phyloP scores from a whole-genome alignment of 2,113 vertebrate genomes.

The Cebus imitator region DNA sequence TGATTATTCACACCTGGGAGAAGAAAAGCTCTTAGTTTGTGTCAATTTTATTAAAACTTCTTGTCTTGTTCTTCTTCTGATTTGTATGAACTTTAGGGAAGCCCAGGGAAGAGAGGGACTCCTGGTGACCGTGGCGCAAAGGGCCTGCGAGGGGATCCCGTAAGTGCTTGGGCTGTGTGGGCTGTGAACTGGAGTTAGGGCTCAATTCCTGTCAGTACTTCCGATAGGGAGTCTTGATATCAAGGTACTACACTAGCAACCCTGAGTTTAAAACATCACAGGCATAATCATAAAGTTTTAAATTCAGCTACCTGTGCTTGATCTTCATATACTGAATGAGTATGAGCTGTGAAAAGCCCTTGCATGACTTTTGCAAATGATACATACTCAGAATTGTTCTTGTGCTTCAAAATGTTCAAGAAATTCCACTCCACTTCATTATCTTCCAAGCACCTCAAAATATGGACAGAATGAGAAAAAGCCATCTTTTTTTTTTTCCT shows the following conservation, averaged over 20 bases:
- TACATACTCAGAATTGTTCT: background rate
- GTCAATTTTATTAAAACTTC: background rate
- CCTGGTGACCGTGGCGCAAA: conserved; percentile 66
- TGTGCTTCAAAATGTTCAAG: background rate
- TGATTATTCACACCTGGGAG: background rate
- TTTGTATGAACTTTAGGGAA: conserved; percentile 70
- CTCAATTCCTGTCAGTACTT: background rate
- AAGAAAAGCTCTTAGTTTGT: background rate
- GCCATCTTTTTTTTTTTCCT: background rate
- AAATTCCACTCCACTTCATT: background rate
- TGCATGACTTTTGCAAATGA: too few relatives aligned
- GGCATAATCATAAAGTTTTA: background rate
- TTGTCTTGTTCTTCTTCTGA: conserved; percentile 12
- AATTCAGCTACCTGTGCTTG: background rate
- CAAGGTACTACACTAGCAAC: fast-evolving
- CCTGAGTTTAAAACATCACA: background rate
- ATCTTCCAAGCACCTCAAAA: background rate
- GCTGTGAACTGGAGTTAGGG: fast-evolving
- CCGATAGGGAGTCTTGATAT: too few relatives aligned
- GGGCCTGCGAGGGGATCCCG: conserved; percentile 72
- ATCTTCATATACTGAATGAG: background rate
- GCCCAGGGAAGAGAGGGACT: conserved; percentile 67
- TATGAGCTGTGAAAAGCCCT: background rate
- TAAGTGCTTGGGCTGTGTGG: background rate
- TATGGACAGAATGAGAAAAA: background rate